Percentiles rank a stretch among this genome's conserved stretches.
Evolutionary conservation across 1,140 invertebrate species (phyloP).

Genomic region (Tetraneura akinire): DNA sequence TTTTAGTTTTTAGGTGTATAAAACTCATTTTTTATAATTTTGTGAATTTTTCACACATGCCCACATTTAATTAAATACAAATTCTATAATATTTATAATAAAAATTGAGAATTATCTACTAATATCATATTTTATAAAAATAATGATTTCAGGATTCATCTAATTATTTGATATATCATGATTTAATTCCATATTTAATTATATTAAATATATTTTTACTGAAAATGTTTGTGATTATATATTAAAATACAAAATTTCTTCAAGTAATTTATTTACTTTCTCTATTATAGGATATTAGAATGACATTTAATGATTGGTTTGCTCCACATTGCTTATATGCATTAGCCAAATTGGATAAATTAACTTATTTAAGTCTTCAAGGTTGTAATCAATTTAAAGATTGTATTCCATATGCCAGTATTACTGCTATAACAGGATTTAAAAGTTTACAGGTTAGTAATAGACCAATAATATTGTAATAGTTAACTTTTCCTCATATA

Average conservation of each 20-base stretch:
- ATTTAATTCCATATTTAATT: too few relatives aligned
- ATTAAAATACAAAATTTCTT: background rate
- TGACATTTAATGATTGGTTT: conserved; percentile 71
- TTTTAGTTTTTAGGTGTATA: too few relatives aligned
- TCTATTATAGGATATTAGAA: conserved; percentile 64
- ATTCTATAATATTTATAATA: too few relatives aligned
- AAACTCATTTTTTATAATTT: too few relatives aligned
- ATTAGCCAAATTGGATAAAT: conserved; percentile 68
- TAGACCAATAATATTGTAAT: background rate
- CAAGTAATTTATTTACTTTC: background rate
- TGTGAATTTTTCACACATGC: too few relatives aligned
- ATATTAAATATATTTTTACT: background rate
- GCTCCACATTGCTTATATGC: conserved; percentile 69
- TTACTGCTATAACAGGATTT: conserved; percentile 73
- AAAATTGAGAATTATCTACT: too few relatives aligned
- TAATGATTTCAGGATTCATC: too few relatives aligned
- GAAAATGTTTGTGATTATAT: background rate
- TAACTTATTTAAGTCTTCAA: conserved; percentile 65
- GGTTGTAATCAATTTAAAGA: conserved; percentile 69
- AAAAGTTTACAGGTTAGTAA: conserved; percentile 64
- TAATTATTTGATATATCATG: too few relatives aligned
- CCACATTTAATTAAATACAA: too few relatives aligned
- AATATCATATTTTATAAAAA: too few relatives aligned
- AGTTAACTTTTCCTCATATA: too few relatives aligned
- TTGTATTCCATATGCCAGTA: conserved; percentile 73